Evolutionary conservation across 1,140 invertebrate species (phyloP).

Genomic region (Papilio polyxenes): DNA sequence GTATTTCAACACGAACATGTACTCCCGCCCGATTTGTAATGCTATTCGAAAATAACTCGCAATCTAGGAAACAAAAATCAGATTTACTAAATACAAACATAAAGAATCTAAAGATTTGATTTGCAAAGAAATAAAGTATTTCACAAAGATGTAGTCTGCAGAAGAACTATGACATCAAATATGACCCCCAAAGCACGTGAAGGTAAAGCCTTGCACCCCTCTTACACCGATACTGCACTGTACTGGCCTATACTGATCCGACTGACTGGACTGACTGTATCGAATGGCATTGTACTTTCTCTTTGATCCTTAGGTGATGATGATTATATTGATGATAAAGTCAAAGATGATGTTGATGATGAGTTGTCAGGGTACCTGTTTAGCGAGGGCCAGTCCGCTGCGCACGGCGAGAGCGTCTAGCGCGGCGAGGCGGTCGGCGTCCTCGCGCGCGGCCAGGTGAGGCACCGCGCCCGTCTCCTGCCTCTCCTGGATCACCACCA

Average conservation of each 20-base stretch:
- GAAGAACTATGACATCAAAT: no score
- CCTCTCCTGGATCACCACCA: slow-evolving; percentile 74
- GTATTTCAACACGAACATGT: slow-evolving; percentile 72
- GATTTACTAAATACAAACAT: neutral
- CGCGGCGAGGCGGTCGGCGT: slow-evolving; percentile 70
- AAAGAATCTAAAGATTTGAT: neutral
- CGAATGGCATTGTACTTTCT: neutral
- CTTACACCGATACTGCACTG: no score
- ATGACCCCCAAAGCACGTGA: no score
- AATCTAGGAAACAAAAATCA: slow-evolving; percentile 49
- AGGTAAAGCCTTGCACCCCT: no score
- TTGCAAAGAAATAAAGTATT: neutral
- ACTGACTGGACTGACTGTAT: neutral
- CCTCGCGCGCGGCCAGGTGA: slow-evolving; percentile 68
- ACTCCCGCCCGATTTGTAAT: slow-evolving; percentile 76
- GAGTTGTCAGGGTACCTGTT: slow-evolving; percentile 58
- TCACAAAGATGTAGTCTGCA: no score
- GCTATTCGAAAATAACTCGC: slow-evolving; percentile 75
- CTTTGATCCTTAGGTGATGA: neutral
- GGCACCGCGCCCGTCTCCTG: slow-evolving; percentile 58
- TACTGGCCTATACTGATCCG: no score
- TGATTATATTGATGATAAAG: neutral
- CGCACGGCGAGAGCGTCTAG: slow-evolving; percentile 71
- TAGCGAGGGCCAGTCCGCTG: slow-evolving; percentile 66
- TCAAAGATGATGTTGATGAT: neutral